phyloP scores from a whole-genome alignment of 2,113 vertebrate genomes.

The Coregonus clupeaformis region DNA sequence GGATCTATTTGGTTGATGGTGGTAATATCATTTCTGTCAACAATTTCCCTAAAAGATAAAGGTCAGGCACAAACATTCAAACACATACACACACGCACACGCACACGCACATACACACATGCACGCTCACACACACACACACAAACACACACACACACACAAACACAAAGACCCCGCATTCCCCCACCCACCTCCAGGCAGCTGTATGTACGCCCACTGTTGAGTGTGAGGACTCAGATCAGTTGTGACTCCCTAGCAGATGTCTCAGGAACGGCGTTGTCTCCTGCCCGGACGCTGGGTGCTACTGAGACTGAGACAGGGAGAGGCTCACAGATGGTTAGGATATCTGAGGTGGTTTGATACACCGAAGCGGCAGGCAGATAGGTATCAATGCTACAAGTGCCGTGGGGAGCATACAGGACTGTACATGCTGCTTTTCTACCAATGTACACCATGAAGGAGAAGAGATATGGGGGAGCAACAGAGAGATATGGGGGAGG shows the following conservation, averaged over 20 bases:
- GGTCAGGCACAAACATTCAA: background rate
- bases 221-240: constrained; percentile 22
- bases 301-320: constrained; percentile 20
- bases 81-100: background rate
- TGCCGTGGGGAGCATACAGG: constrained; percentile 1
- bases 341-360: constrained; percentile 35
- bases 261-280: constrained; percentile 29
- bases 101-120: background rate
- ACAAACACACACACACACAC: no score
- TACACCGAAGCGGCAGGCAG: constrained; percentile 29
- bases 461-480: background rate
- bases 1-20: no score
- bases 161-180: no score
- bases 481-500: background rate
- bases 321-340: constrained; percentile 29
- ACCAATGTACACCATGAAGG: background rate
- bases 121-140: constrained; percentile 6
- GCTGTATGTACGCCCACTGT: constrained; percentile 3
- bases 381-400: constrained; percentile 22
- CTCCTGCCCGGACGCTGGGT: constrained; percentile 14
- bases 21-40: no score
- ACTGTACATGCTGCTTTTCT: background rate
- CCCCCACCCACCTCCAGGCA: no score
- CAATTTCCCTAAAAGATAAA: no score
- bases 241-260: constrained; percentile 31